These are phyloP conservation scores for Buathra laborator DNA, from an alignment of 2,888 invertebrate species.

Conservation along the genomic window DNA sequence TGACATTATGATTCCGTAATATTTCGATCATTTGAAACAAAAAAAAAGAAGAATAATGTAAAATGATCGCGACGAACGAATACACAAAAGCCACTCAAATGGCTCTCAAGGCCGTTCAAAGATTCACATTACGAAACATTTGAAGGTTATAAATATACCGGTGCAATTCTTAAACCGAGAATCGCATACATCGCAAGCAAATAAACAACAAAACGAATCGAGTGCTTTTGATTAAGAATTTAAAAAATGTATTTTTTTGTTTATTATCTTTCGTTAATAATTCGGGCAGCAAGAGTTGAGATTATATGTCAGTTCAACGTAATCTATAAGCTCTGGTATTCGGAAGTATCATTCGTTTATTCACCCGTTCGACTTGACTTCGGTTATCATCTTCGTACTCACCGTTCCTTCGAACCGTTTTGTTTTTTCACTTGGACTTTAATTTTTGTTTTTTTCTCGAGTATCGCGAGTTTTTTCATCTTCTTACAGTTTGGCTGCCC, in stretches of 20 bases:
- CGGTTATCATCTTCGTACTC: not conserved
- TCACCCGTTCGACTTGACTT: not conserved
- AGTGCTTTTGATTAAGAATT: not conserved
- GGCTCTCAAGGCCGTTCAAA: no score
- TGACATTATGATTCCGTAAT: no score
- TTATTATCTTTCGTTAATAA: not conserved
- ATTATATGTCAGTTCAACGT: not conserved
- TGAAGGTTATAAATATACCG: no score
- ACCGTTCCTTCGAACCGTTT: not conserved
- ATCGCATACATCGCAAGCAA: no score
- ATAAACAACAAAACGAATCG: no score
- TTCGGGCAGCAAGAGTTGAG: slow-evolving; percentile 19
- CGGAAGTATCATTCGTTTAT: not conserved
- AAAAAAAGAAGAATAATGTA: no score
- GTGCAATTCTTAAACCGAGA: no score
- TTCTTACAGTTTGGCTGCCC: not conserved
- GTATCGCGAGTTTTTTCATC: not conserved
- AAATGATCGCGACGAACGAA: no score
- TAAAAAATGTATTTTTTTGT: not conserved
- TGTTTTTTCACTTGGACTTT: not conserved
- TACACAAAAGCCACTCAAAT: no score
- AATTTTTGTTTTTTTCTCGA: not conserved
- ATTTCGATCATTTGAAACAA: no score
- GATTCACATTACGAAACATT: no score
- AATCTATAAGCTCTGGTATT: slow-evolving; percentile 7